Percentiles rank a stretch among this genome's conserved stretches.
Conservation (phyloP, 2,113 vertebrate genomes). For the Numida meleagris region DNA sequence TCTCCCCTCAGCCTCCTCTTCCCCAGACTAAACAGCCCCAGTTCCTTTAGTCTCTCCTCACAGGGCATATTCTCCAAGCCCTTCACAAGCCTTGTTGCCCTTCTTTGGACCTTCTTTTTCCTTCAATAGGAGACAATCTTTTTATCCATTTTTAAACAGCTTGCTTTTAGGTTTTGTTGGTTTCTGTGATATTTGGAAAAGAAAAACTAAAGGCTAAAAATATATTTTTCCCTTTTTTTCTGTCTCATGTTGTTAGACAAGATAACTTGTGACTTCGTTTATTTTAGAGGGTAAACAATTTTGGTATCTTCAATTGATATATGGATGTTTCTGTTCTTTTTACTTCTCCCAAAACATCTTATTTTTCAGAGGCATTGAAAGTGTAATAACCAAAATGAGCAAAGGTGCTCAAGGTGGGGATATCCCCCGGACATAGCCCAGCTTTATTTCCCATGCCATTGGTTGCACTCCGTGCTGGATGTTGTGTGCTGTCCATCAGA, state of each 20-base stretch:
- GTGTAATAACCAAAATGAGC: not conserved
- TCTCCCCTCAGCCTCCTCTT: too few relatives aligned
- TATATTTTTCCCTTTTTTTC: not conserved
- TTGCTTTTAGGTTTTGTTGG: not conserved
- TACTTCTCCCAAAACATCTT: not conserved
- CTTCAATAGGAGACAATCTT: not conserved
- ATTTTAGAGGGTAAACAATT: not conserved
- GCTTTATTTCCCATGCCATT: not conserved
- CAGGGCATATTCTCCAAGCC: too few relatives aligned
- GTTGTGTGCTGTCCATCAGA: not conserved
- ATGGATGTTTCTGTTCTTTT: not conserved
- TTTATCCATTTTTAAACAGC: not conserved
- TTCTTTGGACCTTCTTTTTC: too few relatives aligned
- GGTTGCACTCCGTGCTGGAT: not conserved
- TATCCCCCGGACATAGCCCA: not conserved
- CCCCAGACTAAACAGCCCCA: too few relatives aligned
- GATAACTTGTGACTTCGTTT: not conserved
- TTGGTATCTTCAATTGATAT: not conserved
- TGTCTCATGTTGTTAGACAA: not conserved
- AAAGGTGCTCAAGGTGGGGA: not conserved
- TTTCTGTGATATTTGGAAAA: not conserved
- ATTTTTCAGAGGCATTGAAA: not conserved
- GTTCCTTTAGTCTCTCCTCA: too few relatives aligned
- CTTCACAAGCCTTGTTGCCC: too few relatives aligned
- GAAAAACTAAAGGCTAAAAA: not conserved